These are phyloP conservation scores for Arctia plantaginis DNA, from an alignment of 2,888 invertebrate genomes.

Conservation along the genomic window DNA sequence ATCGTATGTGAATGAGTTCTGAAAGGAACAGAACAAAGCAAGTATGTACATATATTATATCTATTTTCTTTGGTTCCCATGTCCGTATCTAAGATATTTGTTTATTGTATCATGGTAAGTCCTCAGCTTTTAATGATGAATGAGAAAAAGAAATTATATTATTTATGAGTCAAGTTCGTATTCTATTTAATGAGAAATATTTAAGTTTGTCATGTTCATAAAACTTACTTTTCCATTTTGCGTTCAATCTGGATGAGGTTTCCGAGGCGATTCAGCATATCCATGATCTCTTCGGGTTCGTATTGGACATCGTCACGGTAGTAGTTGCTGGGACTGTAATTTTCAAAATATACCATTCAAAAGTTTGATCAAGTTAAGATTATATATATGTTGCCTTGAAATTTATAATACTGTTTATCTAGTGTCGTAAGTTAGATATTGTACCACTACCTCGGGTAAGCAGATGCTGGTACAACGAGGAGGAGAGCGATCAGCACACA, in stretches of 20 bases:
- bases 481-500: conserved; percentile 76
- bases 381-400: not conserved
- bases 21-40: not conserved
- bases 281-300: conserved; percentile 92
- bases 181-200: not conserved
- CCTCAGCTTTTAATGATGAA: not conserved
- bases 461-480: conserved; percentile 72
- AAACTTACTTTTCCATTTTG: conserved; percentile 92
- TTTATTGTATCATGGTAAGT: no score
- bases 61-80: not conserved
- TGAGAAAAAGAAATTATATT: not conserved
- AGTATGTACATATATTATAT: not conserved
- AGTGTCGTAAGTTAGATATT: conserved; percentile 26
- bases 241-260: conserved; percentile 91
- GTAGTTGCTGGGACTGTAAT: conserved; percentile 78
- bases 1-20: not conserved
- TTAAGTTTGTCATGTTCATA: not conserved
- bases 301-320: conserved; percentile 88
- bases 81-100: not conserved
- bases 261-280: conserved; percentile 91
- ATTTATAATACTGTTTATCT: not conserved
- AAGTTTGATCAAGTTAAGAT: not conserved
- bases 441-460: conserved; percentile 84
- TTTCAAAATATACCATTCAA: not conserved
- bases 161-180: not conserved